phyloP scores from a whole-genome alignment of 2,113 vertebrate genomes.

The Gallinago paraguaiae region DNA sequence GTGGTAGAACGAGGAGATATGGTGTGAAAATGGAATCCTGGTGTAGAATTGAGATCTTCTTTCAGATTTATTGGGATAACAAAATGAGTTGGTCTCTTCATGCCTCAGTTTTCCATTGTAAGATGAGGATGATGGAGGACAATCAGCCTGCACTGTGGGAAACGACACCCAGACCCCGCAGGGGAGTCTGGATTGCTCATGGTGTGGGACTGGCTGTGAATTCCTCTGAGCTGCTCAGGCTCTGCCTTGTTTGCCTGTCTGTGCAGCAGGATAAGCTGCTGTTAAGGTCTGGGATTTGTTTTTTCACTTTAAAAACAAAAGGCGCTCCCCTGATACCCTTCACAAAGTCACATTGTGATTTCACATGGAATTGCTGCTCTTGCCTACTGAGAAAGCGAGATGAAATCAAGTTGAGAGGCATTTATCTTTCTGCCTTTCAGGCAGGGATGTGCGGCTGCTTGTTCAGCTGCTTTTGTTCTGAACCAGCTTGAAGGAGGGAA shows the following conservation, averaged over 20 bases:
- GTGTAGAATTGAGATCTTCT: background rate
- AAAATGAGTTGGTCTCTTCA: background rate
- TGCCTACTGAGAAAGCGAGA: background rate
- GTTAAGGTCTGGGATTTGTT: background rate
- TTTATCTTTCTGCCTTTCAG: background rate
- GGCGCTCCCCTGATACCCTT: background rate
- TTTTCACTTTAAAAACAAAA: background rate
- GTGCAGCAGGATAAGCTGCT: background rate
- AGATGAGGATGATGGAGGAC: background rate
- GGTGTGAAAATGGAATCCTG: background rate
- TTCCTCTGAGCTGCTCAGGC: background rate
- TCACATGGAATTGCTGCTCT: background rate
- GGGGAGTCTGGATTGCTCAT: fast-evolving
- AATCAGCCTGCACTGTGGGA: background rate
- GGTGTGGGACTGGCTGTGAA: background rate
- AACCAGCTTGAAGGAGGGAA: background rate
- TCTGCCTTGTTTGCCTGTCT: background rate
- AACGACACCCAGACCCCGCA: background rate
- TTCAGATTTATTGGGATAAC: background rate
- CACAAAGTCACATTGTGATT: background rate
- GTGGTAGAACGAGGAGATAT: background rate
- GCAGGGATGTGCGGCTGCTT: background rate
- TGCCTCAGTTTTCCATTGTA: background rate
- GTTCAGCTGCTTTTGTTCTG: background rate
- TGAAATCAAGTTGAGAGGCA: background rate